Evolutionary conservation across 1,140 invertebrate genomes (phyloP), one percentile per base, ranked within the genome.

Genomic region (Trachymyrmex cornetzi): DNA sequence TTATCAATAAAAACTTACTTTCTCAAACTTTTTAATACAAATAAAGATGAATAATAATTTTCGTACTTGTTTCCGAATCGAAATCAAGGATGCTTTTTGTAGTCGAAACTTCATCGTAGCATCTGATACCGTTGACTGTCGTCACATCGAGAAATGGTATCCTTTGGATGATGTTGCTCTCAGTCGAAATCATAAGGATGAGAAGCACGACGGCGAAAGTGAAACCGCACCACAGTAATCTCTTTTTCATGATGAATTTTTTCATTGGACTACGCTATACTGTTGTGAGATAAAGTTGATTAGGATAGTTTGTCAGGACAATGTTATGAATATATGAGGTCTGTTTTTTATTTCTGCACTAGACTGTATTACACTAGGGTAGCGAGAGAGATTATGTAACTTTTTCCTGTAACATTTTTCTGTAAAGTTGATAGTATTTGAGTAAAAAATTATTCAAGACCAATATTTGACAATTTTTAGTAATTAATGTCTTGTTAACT

Each of bases 91-190:
- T 80, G 5, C 90, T 77, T 57, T 92, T 80, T 1, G 30, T 24
- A 0, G 84, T 85, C 2, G 82, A 91, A 0, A 69, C 6, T 72
- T 91, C 69, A 12, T 92, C 81, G 55, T 95, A 95, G 34, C 94
- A 95, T 9, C 88, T 91, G 44, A 94, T 92, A 61, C 94, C 92
- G 11, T 87, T 61, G 22, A 84, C 69, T 0, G 79, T 53, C 0
- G 38, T 57, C 30, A 77, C 27, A 0, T 89, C 85, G 3, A 92
- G 22, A 16, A 92, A 92, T 0, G 80, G 89, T 22, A 94, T 61
- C 22, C 77, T 91, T 71, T 88, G 75, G 16, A 91, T 79, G 16
- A 94, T 74, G 14, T 89, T 88, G 14, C 64, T 80, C n/a, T 93
- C 87, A 7, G 87, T 92, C 9, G 87, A 91, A 3, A 90, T 90